Evolutionary conservation across 1,140 invertebrate genomes (phyloP), one percentile per base, ranked within the genome.

Genomic region (Potamilus streckersoni): DNA sequence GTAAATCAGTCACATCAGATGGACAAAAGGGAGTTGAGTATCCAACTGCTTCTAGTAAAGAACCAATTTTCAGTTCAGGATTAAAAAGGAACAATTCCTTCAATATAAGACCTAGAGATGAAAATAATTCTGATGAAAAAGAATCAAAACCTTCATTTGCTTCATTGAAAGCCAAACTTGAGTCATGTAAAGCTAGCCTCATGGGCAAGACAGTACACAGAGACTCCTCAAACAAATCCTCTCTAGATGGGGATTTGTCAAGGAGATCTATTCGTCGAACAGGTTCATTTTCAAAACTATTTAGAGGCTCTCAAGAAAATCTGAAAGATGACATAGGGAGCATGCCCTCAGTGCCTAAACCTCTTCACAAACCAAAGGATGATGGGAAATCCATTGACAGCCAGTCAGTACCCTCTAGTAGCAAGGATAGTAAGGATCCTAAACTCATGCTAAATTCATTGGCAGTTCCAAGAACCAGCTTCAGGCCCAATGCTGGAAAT

Each of bases 101-200:
- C 76, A 79, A 83, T 75, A 70, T 80, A 20, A 69, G 74, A n/a
- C 73, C 78, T 17, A 74, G 75, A 6, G 69, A 69, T 20, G 71
- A 77, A 19, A 64, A 79, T 38, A 16, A 56, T 16, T 69, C 71
- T 31, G 74, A 73, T n/a, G 73, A 73, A 58, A 17, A n/a, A 55
- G 65, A 73, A 27, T 27, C 58, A 71, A 74, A 77, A 63, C 71
- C 57, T 69, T 71, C 77, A 71, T 84, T 87, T 77, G 82, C 86
- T n/a, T 81, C 84, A 3, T 69, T 88, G 14, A 88, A 88, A 71
- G 82, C 84, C 14, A 87, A 86, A 72, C 75, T 88, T 14, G 83
- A 84, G 69, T 85, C 84, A n/a, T 88, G 85, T 79, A 77, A 84
- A 60, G 86, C 87, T 69, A 79, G 79, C 66, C 72, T 88, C 20